Percentiles rank a stretch among this genome's conserved stretches.
phyloP scores from a whole-genome alignment of 2,113 vertebrate genomes.

The Rhabdornis inornatus region DNA sequence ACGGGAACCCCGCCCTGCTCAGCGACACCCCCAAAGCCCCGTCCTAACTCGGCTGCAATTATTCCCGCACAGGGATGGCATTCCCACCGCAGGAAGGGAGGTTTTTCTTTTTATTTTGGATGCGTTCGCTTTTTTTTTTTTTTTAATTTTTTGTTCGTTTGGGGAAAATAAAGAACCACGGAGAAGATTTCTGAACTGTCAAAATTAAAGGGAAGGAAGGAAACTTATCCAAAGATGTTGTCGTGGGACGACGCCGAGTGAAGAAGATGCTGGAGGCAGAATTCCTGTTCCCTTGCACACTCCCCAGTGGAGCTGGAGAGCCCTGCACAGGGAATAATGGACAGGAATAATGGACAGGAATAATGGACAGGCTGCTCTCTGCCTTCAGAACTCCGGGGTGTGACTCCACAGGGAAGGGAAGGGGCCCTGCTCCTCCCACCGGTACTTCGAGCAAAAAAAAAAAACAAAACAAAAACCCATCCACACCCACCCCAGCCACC shows the following conservation, averaged over 20 bases:
- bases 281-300: neutral
- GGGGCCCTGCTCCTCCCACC: neutral
- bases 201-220: neutral
- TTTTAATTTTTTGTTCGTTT: neutral
- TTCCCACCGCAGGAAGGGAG: neutral
- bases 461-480: neutral
- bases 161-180: neutral
- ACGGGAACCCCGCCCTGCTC: constrained; percentile 70
- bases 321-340: neutral
- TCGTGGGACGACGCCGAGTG: neutral
- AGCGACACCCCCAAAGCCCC: constrained; percentile 79
- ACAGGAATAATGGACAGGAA: neutral
- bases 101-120: neutral
- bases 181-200: neutral
- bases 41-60: constrained; percentile 61
- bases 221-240: constrained; percentile 45
- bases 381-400: neutral
- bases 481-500: neutral
- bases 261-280: neutral
- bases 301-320: neutral
- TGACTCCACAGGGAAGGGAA: neutral
- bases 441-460: neutral
- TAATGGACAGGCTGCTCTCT: neutral
- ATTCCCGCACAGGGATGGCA: too few relatives aligned
- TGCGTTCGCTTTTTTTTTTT: neutral